phyloP scores from a whole-genome alignment of 2,888 invertebrate genomes.

The Andrena bucephala region DNA sequence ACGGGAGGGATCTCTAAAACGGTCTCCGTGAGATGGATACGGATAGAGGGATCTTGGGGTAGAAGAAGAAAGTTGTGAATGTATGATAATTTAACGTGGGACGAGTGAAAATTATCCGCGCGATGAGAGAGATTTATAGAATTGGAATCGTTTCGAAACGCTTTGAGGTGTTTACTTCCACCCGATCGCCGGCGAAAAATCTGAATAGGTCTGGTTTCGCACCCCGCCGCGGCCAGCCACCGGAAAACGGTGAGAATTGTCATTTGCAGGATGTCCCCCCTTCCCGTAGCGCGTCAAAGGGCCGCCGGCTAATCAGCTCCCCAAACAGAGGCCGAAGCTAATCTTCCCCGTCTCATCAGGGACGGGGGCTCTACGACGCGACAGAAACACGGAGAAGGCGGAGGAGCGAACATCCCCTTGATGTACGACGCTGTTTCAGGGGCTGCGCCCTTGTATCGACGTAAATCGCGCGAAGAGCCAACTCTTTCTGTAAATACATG shows the following conservation, averaged over 20 bases:
- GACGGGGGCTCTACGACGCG: constrained; percentile 21
- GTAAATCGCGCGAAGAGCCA: constrained; percentile 46
- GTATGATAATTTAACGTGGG: too few relatives aligned
- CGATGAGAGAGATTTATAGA: neutral
- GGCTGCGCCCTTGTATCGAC: constrained; percentile 11
- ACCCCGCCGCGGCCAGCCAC: constrained; percentile 6
- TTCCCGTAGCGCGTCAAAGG: constrained; percentile 62
- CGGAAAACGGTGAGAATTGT: constrained; percentile 62
- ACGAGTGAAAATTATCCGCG: too few relatives aligned
- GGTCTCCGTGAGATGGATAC: too few relatives aligned
- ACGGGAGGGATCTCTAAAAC: too few relatives aligned
- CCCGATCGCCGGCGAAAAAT: neutral
- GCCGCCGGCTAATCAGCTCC: constrained; percentile 73
- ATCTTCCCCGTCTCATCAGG: constrained; percentile 73
- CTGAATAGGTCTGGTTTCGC: neutral
- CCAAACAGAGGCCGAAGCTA: constrained; percentile 70
- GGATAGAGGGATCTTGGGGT: too few relatives aligned
- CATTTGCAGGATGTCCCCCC: constrained; percentile 55
- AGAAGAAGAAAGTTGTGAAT: too few relatives aligned
- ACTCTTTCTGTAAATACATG: neutral
- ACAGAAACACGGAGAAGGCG: constrained; percentile 43
- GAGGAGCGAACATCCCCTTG: constrained; percentile 50
- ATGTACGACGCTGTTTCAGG: constrained; percentile 53
- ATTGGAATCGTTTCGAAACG: neutral
- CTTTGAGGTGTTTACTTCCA: neutral